These are phyloP conservation scores for Platysternon megacephalum DNA, from an alignment of 2,113 vertebrate genomes.

Conservation along the genomic window DNA sequence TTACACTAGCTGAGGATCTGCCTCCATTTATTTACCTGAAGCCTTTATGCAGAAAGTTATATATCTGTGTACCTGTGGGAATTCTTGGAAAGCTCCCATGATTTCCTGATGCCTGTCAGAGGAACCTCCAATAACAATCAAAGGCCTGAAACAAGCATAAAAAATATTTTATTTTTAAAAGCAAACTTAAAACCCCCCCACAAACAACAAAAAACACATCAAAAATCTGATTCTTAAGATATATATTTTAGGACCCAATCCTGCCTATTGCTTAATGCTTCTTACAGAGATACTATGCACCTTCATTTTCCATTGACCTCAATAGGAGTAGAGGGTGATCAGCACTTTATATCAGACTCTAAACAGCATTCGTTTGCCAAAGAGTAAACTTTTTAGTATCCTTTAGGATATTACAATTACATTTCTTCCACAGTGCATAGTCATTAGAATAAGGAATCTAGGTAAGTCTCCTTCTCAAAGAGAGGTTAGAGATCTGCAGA, in stretches of 20 bases:
- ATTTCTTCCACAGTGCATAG: not conserved
- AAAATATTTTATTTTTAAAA: not conserved
- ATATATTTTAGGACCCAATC: not conserved
- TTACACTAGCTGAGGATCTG: not conserved
- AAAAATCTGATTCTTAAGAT: not conserved
- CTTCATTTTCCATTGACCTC: not conserved
- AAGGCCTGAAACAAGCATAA: conserved; percentile 83
- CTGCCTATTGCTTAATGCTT: not conserved
- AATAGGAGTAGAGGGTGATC: not conserved
- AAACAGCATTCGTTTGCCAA: rapidly evolving
- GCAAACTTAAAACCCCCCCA: not conserved
- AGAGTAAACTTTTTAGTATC: rapidly evolving
- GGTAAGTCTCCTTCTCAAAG: not conserved
- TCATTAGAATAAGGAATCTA: not conserved
- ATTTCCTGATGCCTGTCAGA: conserved; percentile 93
- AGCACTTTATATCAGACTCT: not conserved
- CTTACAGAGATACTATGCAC: not conserved
- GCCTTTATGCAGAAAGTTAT: not conserved
- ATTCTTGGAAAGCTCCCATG: conserved; percentile 97
- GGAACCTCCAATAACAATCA: conserved; percentile 94
- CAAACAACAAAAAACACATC: not conserved
- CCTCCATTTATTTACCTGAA: not conserved
- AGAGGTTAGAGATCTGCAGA: not conserved
- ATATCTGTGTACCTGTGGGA: conserved; percentile 88
- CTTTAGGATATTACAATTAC: not conserved